Base-by-base conservation (phyloP, 2,888 invertebrate genomes). In the Chrysolina haemoptera region DNA sequence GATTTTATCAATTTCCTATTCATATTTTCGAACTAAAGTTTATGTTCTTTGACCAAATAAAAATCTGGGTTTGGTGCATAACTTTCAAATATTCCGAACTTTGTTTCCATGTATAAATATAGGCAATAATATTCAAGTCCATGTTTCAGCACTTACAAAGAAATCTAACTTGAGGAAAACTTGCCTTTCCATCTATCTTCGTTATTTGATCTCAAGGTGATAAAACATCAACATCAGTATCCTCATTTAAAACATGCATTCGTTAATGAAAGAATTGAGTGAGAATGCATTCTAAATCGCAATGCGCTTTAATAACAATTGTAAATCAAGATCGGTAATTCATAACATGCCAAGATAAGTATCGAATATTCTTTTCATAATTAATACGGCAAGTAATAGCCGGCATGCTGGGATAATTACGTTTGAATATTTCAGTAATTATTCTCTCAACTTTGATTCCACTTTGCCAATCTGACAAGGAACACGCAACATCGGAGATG, bases 361-460 rank as follows among this genome's bases (percentile, higher is more conserved):
- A 65, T 65, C 46, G 22, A 46, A 22, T 46, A 65, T 41, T 46
- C 48, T 46, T 46, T 65, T 65, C 43, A 65, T 65, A 65, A 65
- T 65, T 65, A 65, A 65, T 65, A 41, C 22, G 65, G 46, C 65
- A 65, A 41, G 65, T 46, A 65, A 65, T 43, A 65, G 65, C 65
- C 65, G 11, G 16, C 65, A 65, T 65, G 48, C 65, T 43, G 65
- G 46, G 48, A 46, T 48, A 43, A 65, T 48, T 22, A 14, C 22
- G 16, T 65, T 48, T 65, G 41, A 65, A 65, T 65, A 65, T 65
- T 43, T 46, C 10, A 65, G 22, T 46, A 46, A 65, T 65, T 65
- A 65, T 65, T 46, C 43, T 65, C 48, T 65, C 48, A 46, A 46
- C 46, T 48, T 48, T 41, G 65, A 48, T 46, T 46, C 65, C 20